Evolutionary conservation across 2,888 invertebrate species (phyloP), one percentile per base, ranked within the genome.

Genomic region (Neoitamus cyanurus): DNA sequence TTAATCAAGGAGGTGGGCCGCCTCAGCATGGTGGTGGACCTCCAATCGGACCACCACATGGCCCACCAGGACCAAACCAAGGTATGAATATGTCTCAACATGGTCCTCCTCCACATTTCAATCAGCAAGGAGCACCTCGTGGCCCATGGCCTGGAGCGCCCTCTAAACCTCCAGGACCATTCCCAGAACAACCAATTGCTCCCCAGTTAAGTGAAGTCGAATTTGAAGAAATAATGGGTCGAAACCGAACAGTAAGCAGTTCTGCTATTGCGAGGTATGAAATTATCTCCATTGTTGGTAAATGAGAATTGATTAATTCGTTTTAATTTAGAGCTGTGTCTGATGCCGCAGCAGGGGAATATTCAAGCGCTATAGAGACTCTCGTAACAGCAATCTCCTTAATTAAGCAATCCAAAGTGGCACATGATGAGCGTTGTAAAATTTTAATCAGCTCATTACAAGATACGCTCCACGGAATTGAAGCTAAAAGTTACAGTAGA

Each of bases 321-420:
- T 72, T 73, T 20, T 83, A 78, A 36, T 15, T 11, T 72, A 93
- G 99, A 85, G 99, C 99, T 11, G 99, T 99, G 48, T 97, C 97
- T 78, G 99, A 99, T 92, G 99, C 99, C 2, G 98, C 98, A 69
- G 97, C 98, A 84, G 98, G 99, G 9, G 99, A 99, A 92, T 98
- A 97, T 92, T 97, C 98, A 1, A 98, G 98, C 91, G 99, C 99
- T 78, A 98, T 99, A 86, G 99, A 99, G 92, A 99, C 99, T 2
- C 93, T 99, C 87, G 98, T 99, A 85, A 99, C 99, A 0, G 99
- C 99, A 6, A 99, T 99, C 88, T 98, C 99, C 7, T 93, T 99
- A 84, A 99, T 99, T 88, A 99, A 99, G 91, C 99, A 99, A 93
- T 99, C 99, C 84, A 97, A 98, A 92, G 95, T 94, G 80, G 89